Conservation (phyloP, 2,113 vertebrate genomes). For the Eulemur macaco region DNA sequence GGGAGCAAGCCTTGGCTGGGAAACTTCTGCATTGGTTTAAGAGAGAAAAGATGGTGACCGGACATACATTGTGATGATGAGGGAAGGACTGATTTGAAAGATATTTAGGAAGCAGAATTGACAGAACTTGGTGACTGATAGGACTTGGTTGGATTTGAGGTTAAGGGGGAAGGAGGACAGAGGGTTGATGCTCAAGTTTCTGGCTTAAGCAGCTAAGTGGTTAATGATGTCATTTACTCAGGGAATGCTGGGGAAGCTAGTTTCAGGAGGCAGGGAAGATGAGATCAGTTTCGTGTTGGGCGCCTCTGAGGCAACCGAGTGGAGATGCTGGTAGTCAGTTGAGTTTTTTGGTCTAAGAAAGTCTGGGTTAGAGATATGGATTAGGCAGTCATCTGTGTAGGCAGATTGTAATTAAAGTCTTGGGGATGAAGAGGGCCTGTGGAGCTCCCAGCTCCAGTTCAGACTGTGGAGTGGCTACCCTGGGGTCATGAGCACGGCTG, state of each 20-base stretch:
- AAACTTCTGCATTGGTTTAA: not conserved
- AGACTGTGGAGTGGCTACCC: not conserved
- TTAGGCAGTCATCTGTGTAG: not conserved
- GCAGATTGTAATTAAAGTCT: not conserved
- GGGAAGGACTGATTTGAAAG: not conserved
- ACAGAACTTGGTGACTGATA: not conserved
- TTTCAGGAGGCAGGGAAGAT: not conserved
- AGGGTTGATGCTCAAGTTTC: slow-evolving; percentile 8
- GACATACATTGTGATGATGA: not conserved
- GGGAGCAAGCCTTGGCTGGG: not conserved
- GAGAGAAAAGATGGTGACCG: not conserved
- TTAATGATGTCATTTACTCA: not conserved
- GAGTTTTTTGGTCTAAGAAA: slow-evolving; percentile 17
- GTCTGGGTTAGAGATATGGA: not conserved
- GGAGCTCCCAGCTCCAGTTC: not conserved
- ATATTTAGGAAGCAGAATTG: not conserved
- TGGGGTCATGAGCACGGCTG: not conserved
- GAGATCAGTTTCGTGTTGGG: not conserved
- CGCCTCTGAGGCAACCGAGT: not conserved
- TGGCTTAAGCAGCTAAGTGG: not conserved
- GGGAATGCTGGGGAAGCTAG: not conserved
- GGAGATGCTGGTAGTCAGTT: not conserved
- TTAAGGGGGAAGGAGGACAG: not conserved
- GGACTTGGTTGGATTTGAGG: not conserved
- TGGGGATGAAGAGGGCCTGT: not conserved